Percentiles rank a stretch among this genome's conserved stretches.
These are phyloP conservation scores for Pelmatolapia mariae DNA, from an alignment of 2,113 vertebrate genomes.

Conservation along the genomic window DNA sequence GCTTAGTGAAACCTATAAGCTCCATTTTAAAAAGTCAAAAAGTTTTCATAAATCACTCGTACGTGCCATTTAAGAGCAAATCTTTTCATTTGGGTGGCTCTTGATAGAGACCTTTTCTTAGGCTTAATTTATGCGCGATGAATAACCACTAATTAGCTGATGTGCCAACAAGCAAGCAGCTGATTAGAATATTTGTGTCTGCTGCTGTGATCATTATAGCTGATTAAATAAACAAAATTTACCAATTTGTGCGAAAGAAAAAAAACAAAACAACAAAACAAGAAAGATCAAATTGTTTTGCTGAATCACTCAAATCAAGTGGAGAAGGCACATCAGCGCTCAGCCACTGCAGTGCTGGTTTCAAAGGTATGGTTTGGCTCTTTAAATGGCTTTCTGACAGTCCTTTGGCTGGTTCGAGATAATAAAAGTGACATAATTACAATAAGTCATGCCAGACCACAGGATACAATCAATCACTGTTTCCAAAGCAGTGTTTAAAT, in stretches of 20 bases:
- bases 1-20: background rate
- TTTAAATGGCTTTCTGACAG: background rate
- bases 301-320: background rate
- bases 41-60: background rate
- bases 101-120: background rate
- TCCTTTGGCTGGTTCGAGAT: background rate
- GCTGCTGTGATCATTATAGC: conserved; percentile 4
- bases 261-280: background rate
- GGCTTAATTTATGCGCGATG: conserved; percentile 4
- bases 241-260: background rate
- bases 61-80: background rate
- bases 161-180: conserved; percentile 14
- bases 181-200: conserved; percentile 24
- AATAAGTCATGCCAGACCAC: background rate
- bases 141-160: conserved; percentile 35
- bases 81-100: background rate
- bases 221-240: conserved; percentile 20
- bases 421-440: background rate
- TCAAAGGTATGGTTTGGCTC: background rate
- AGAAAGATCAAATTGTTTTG: background rate
- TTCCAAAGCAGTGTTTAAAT: background rate
- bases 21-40: background rate
- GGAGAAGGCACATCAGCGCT: background rate
- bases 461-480: background rate
- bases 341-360: background rate